Evolutionary conservation across 1,140 invertebrate species (phyloP).

Genomic region (Lepidurus packardi): DNA sequence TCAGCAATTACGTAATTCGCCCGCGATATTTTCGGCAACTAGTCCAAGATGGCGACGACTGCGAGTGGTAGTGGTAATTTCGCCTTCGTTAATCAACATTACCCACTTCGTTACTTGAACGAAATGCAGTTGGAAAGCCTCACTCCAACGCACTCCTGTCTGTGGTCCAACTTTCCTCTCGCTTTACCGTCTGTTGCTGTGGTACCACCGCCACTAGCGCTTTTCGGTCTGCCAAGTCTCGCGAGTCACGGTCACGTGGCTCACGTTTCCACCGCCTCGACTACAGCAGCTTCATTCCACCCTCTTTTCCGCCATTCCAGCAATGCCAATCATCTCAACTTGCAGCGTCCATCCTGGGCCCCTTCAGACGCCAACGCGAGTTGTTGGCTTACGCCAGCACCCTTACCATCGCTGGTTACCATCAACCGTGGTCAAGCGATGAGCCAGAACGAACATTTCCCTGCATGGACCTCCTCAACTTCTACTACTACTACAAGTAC

Average conservation of each 20-base stretch:
- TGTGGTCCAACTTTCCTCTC: slow-evolving; percentile 8
- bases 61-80: background rate
- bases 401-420: background rate
- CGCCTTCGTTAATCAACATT: background rate
- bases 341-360: background rate
- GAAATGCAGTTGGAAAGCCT: background rate
- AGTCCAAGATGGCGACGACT: background rate
- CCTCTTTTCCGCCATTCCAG: background rate
- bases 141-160: background rate
- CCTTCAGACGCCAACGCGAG: background rate
- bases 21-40: background rate
- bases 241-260: slow-evolving; percentile 15
- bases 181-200: slow-evolving; percentile 8
- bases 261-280: background rate
- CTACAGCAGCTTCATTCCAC: background rate
- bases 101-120: background rate
- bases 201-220: slow-evolving; percentile 7
- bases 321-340: background rate
- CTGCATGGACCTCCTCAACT: background rate
- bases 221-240: background rate
- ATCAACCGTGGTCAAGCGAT: background rate
- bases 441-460: background rate
- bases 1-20: background rate
- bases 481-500: background rate
- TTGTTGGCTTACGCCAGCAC: background rate